These are phyloP conservation scores for Euthynnus affinis DNA, from an alignment of 2,797 vertebrate genomes.

Conservation along the genomic window DNA sequence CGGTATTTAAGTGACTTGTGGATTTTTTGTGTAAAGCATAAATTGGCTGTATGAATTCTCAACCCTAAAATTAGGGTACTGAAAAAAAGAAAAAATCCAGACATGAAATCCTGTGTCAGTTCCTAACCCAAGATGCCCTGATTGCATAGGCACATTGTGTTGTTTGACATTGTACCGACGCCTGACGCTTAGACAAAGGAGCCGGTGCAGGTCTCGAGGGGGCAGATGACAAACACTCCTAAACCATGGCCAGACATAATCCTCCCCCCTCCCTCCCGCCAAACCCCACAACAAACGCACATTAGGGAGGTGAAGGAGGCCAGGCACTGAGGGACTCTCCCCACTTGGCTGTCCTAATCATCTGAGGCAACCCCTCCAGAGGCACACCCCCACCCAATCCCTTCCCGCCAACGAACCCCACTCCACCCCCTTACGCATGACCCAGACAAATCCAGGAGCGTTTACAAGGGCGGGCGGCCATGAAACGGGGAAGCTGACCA, in stretches of 20 bases:
- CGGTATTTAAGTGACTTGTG: not conserved
- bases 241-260: constrained; percentile 82
- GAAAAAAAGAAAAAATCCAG: constrained; percentile 36
- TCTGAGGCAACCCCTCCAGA: constrained; percentile 77
- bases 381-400: constrained; percentile 53
- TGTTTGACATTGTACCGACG: constrained; percentile 75
- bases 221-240: constrained; percentile 84
- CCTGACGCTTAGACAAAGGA: constrained; percentile 80
- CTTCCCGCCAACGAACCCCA: constrained; percentile 57
- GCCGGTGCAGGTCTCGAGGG: constrained; percentile 77
- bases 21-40: not conserved
- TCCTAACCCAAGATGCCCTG: constrained; percentile 65
- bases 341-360: constrained; percentile 80
- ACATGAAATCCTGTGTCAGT: constrained; percentile 61
- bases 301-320: constrained; percentile 86
- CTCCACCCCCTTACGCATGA: constrained; percentile 66
- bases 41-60: constrained; percentile 8
- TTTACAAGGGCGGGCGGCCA: constrained; percentile 76
- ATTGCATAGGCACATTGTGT: constrained; percentile 74
- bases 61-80: constrained; percentile 13
- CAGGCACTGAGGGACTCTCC: constrained; percentile 82
- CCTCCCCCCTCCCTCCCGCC: constrained; percentile 55
- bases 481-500: constrained; percentile 73
- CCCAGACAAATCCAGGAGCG: constrained; percentile 79
- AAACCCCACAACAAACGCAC: constrained; percentile 71